Percentiles rank a stretch among this genome's conserved stretches.
These are phyloP conservation scores for Drosophila athabasca DNA, from an alignment of 1,140 invertebrate species.

Conservation along the genomic window DNA sequence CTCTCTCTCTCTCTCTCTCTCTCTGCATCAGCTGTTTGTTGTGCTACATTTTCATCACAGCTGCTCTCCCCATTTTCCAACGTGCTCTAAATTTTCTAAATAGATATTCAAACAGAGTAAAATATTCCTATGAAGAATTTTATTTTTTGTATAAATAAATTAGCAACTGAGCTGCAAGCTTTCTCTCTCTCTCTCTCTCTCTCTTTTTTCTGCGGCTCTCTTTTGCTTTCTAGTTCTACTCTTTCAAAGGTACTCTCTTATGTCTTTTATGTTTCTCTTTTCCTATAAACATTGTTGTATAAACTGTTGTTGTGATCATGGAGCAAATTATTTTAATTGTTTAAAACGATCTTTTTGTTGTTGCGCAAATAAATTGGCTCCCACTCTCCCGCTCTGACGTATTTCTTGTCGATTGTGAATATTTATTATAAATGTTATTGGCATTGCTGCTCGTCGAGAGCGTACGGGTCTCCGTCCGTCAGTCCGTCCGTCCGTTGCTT, in stretches of 20 bases:
- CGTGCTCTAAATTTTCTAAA: slow-evolving; percentile 49
- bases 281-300: slow-evolving; percentile 38
- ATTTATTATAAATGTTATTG: slow-evolving; percentile 78
- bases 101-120: slow-evolving; percentile 14
- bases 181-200: background rate
- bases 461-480: background rate
- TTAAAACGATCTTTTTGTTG: slow-evolving; percentile 66
- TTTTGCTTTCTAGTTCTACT: slow-evolving; percentile 16
- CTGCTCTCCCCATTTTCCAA: slow-evolving; percentile 21
- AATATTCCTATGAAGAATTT: slow-evolving; percentile 51
- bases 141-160: slow-evolving; percentile 61
- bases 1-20: slow-evolving; percentile 3
- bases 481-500: slow-evolving; percentile 16
- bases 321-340: slow-evolving; percentile 78
- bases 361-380: slow-evolving; percentile 63
- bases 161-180: slow-evolving; percentile 14
- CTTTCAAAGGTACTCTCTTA: slow-evolving; percentile 3
- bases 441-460: slow-evolving; percentile 21
- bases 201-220: slow-evolving; percentile 5
- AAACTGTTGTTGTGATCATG: slow-evolving; percentile 33
- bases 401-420: slow-evolving; percentile 40
- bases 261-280: slow-evolving; percentile 16
- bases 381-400: slow-evolving; percentile 30
- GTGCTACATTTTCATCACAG: slow-evolving; percentile 61
- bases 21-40: slow-evolving; percentile 63